Evolutionary conservation across 2,113 vertebrate genomes (phyloP).

Genomic region (Raja brachyura): DNA sequence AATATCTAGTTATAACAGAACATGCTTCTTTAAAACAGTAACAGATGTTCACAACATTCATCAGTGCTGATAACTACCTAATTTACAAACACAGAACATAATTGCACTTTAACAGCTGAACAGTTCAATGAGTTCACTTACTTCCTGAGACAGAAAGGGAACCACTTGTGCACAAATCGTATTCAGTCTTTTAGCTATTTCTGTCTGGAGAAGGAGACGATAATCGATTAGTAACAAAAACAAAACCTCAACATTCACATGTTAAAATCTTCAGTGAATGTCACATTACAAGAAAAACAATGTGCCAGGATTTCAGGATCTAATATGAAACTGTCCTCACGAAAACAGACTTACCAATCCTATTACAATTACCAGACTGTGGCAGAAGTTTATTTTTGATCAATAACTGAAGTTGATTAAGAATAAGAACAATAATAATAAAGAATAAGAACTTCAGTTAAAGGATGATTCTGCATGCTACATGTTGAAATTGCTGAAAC

Average conservation of each 20-base stretch:
- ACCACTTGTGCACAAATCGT: constrained; percentile 98
- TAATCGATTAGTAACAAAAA: neutral
- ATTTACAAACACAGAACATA: constrained; percentile 68
- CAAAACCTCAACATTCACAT: neutral
- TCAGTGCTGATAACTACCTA: constrained; percentile 58
- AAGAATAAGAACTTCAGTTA: no score
- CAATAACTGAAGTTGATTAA: no score
- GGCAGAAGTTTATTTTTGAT: no score
- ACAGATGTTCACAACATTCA: constrained; percentile 65
- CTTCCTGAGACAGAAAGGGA: constrained; percentile 98
- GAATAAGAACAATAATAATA: no score
- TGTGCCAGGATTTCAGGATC: neutral
- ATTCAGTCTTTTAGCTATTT: constrained; percentile 96
- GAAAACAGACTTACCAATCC: neutral
- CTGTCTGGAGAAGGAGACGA: constrained; percentile 69
- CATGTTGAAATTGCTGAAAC: no score
- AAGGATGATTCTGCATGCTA: no score
- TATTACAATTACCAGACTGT: neutral
- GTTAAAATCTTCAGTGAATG: neutral
- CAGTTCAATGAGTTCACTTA: constrained; percentile 63
- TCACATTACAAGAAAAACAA: neutral
- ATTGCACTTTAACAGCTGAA: constrained; percentile 64
- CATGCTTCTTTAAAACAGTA: constrained; percentile 52
- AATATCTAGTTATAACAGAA: constrained; percentile 51
- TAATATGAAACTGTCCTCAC: neutral